Evolutionary conservation across 2,113 vertebrate species (phyloP), one percentile per base, ranked within the genome.

Genomic region (Hymenochirus boettgeri): DNA sequence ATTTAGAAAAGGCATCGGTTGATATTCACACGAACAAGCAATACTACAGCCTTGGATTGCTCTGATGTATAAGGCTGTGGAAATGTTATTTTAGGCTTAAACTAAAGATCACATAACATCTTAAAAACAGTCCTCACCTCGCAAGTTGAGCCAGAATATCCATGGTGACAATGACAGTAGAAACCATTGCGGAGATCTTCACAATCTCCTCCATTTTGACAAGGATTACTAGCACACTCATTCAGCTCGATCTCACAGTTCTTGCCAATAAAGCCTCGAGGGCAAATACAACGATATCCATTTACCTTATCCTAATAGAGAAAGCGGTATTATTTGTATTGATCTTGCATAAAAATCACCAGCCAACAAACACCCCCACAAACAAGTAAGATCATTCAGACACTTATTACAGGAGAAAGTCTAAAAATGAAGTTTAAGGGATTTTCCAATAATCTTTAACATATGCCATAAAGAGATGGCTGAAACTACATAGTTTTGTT

Each of bases 271-370:
- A 91, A 94, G 2, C 93, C 94, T 0, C 73, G 72, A 1, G 82
- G 88, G 75, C 95, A 98, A 4, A 83, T 64, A 17, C 95, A 98
- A 73, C 79, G 87, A 73, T 95, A 95, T 65, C 90, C 79, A 1
- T 83, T 77, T 57, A 71, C 72, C 55, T 83, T 67, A 69, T 90
- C 89, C 91, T 94, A 77, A 18, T 5, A 1, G 0, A n/a, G 7
- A 24, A 17, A 51, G 22, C 25, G n/a, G n/a, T n/a, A n/a, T n/a
- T n/a, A n/a, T n/a, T n/a, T n/a, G n/a, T n/a, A n/a, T n/a, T n/a
- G n/a, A n/a, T n/a, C n/a, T n/a, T n/a, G n/a, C n/a, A n/a, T n/a
- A n/a, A n/a, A n/a, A n/a, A n/a, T n/a, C n/a, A n/a, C n/a, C n/a
- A n/a, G n/a, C n/a, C n/a, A n/a, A n/a, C n/a, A n/a, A n/a, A n/a